Evolutionary conservation across 2,797 vertebrate species (phyloP).

Genomic region (Semaprochilodus insignis): DNA sequence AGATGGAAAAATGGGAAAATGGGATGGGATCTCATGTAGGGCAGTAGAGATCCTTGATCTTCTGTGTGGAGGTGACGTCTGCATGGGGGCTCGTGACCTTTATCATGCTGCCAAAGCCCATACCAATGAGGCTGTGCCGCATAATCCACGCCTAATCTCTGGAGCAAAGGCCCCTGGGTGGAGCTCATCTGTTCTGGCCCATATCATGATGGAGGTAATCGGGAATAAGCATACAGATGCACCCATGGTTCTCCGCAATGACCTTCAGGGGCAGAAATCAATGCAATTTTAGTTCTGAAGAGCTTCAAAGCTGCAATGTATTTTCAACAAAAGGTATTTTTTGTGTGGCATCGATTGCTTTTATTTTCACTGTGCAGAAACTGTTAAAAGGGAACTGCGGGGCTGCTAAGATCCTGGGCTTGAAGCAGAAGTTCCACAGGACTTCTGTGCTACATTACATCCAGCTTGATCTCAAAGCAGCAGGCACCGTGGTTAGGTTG

Average conservation of each 20-base stretch:
- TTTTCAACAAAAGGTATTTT: not conserved
- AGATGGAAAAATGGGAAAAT: not conserved
- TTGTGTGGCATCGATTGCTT: not conserved
- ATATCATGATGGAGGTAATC: conserved; percentile 27
- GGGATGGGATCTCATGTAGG: conserved; percentile 15
- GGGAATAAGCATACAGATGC: conserved; percentile 2
- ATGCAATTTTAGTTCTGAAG: not conserved
- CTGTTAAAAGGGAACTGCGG: not conserved
- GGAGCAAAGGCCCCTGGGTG: conserved; percentile 52
- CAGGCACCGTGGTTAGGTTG: conserved; percentile 42
- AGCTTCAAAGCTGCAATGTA: not conserved
- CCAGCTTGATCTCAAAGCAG: conserved; percentile 22
- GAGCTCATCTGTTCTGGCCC: conserved; percentile 55
- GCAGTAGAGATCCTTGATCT: conserved; percentile 28
- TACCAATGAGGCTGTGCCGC: conserved; percentile 51
- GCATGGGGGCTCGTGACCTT: conserved; percentile 56
- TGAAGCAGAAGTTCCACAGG: not conserved
- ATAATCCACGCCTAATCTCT: conserved; percentile 59
- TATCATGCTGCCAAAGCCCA: conserved; percentile 52
- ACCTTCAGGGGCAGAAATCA: not conserved
- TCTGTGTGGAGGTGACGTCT: conserved; percentile 36
- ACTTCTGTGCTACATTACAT: conserved; percentile 1
- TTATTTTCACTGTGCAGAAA: not conserved
- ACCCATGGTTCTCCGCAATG: not conserved
- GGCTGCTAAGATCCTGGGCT: conserved; percentile 1